Evolutionary conservation across 2,113 vertebrate genomes (phyloP), one percentile per base, ranked within the genome.

Genomic region (Odontophorus gujanensis): DNA sequence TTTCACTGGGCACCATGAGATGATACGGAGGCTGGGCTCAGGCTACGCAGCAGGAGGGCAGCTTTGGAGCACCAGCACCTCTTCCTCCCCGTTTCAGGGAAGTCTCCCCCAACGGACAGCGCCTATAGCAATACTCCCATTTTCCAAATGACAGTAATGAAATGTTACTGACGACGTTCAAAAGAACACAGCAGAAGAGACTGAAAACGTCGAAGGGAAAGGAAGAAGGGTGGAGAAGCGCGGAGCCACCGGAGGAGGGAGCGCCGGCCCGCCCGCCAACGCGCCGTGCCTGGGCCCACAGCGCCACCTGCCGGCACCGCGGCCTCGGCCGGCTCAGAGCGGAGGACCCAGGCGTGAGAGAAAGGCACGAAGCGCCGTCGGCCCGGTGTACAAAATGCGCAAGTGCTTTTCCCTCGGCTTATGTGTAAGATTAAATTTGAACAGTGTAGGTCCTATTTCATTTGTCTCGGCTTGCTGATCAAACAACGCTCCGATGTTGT

Each of bases 71-170:
- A 62, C 73, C 86, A 50, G 66, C 11, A 77, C 79, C n/a, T 40
- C 48, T 61, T 65, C 51, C 32, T 72, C 51, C 36, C 24, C n/a
- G 58, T 76, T 62, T 50, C 71, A 63, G 91, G 94, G 63, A 95
- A 38, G 62, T 69, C 51, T 83, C 87, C 78, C 71, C 84, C 45
- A 61, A 82, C 73, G 40, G 85, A 83, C 96, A 90, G 84, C 93
- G 89, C 93, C 75, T 91, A 93, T 92, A 93, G 93, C 86, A 95
- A 80, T 72, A 90, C 95, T 58, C 81, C 86, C 50, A 36, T 88
- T 97, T 97, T 95, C 95, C 92, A 96, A 96, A 97, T 26, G 92
- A 87, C 73, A 43, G 94, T 92, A 92, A 93, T 97, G 96, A 96
- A 96, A 95, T 83, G 93, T 96, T 96, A 97, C 89, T 93, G 96